These are phyloP conservation scores for Meteorus sp. DNA, from an alignment of 1,140 invertebrate genomes.

Conservation along the genomic window DNA sequence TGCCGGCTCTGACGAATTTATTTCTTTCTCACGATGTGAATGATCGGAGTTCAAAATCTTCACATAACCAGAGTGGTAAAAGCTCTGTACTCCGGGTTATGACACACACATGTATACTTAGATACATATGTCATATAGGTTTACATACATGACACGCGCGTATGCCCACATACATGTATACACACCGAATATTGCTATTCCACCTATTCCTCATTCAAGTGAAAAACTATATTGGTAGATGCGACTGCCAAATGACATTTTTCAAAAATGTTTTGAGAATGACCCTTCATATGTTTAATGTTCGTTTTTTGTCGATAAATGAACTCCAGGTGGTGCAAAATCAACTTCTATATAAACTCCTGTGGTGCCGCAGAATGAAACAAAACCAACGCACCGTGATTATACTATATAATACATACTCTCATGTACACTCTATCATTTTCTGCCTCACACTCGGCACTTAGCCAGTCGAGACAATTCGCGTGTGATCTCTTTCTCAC, in stretches of 20 bases:
- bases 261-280: too few relatives aligned
- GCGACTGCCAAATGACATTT: too few relatives aligned
- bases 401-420: constrained; percentile 4
- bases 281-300: too few relatives aligned
- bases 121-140: constrained; percentile 37
- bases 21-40: too few relatives aligned
- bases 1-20: too few relatives aligned
- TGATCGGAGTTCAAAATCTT: constrained; percentile 31
- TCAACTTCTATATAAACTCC: background rate
- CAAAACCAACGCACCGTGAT: background rate
- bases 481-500: constrained; percentile 12
- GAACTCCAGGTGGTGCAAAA: too few relatives aligned
- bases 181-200: background rate
- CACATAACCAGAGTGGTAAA: too few relatives aligned
- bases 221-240: too few relatives aligned
- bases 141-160: too few relatives aligned
- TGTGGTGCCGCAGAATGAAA: background rate
- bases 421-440: constrained; percentile 6
- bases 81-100: constrained; percentile 32
- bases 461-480: constrained; percentile 13
- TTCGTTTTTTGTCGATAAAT: too few relatives aligned
- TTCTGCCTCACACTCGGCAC: background rate
- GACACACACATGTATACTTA: constrained; percentile 23
- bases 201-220: too few relatives aligned
- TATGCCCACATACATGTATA: constrained; percentile 10